Conservation (phyloP, 2,113 vertebrate species). For the Arothron firmamentum region DNA sequence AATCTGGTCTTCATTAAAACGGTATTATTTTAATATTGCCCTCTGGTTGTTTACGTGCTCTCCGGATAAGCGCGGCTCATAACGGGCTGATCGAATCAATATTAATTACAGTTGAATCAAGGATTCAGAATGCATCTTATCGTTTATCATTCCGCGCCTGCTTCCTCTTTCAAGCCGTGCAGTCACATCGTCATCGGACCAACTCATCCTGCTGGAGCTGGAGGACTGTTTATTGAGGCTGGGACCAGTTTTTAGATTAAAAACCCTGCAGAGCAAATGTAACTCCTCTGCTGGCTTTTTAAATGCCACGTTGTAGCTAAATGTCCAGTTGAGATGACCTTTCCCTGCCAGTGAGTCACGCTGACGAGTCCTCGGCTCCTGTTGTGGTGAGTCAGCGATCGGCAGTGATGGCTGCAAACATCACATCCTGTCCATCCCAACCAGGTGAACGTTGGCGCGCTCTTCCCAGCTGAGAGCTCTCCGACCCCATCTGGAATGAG, state of each 20-base stretch:
- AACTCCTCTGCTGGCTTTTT: background rate
- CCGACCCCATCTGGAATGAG: no score
- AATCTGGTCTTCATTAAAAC: background rate
- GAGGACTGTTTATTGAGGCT: background rate
- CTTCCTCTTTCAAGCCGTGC: conserved; percentile 12
- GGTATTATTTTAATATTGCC: background rate
- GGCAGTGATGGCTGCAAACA: conserved; percentile 42
- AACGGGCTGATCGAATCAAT: conserved; percentile 54
- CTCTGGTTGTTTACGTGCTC: conserved; percentile 28
- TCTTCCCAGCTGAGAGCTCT: background rate
- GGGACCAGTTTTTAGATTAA: conserved; percentile 7
- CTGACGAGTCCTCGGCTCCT: conserved; percentile 25
- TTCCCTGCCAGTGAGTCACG: conserved; percentile 56
- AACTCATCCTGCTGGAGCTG: background rate
- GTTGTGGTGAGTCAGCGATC: conserved; percentile 60
- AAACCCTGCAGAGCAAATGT: conserved; percentile 5
- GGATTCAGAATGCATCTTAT: conserved; percentile 32
- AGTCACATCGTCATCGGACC: conserved; percentile 24
- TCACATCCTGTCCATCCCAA: conserved; percentile 38
- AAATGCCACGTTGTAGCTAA: conserved; percentile 10
- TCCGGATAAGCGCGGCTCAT: conserved; percentile 41
- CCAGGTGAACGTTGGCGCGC: conserved; percentile 16
- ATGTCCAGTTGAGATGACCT: conserved; percentile 49
- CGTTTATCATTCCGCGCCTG: conserved; percentile 21
- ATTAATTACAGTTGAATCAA: conserved; percentile 52